Conservation (phyloP, 2,797 vertebrate species). For the Pseudochirops corinnae region DNA sequence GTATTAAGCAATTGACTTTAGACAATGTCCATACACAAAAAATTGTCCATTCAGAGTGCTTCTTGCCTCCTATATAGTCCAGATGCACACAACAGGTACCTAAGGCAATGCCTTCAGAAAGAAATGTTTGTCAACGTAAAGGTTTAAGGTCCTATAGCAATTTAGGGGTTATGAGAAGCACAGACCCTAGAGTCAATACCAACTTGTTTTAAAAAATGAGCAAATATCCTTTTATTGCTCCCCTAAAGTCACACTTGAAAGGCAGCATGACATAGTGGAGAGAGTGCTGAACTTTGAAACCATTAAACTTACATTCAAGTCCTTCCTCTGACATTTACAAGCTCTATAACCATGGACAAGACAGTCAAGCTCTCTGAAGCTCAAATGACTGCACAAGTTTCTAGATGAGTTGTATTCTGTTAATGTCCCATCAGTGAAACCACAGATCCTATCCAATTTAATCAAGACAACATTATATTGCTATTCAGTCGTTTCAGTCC, state of each 20-base stretch:
- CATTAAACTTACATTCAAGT: neutral
- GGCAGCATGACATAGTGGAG: neutral
- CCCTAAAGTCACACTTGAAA: neutral
- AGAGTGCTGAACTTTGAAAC: neutral
- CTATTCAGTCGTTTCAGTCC: neutral
- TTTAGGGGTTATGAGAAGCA: constrained; percentile 11
- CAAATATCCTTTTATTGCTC: neutral
- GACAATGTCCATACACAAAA: neutral
- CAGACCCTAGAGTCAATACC: neutral
- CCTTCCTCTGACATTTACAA: neutral
- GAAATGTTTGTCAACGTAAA: neutral
- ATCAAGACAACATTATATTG: neutral
- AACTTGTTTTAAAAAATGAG: constrained; percentile 24
- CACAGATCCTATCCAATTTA: neutral
- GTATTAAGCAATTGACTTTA: neutral
- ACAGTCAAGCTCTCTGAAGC: neutral
- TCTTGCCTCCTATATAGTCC: constrained; percentile 5
- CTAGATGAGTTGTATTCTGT: neutral
- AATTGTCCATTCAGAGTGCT: constrained; percentile 26
- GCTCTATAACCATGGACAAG: neutral
- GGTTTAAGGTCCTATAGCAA: constrained; percentile 9
- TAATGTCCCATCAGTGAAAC: neutral
- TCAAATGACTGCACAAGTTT: neutral
- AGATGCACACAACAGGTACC: neutral
- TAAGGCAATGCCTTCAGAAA: neutral